Percentiles rank a stretch among this genome's conserved stretches.
These are phyloP conservation scores for Diacarnus erythraeanus DNA, from an alignment of 37 sponge, comb jelly and placozoan species.

Conservation along the genomic window DNA sequence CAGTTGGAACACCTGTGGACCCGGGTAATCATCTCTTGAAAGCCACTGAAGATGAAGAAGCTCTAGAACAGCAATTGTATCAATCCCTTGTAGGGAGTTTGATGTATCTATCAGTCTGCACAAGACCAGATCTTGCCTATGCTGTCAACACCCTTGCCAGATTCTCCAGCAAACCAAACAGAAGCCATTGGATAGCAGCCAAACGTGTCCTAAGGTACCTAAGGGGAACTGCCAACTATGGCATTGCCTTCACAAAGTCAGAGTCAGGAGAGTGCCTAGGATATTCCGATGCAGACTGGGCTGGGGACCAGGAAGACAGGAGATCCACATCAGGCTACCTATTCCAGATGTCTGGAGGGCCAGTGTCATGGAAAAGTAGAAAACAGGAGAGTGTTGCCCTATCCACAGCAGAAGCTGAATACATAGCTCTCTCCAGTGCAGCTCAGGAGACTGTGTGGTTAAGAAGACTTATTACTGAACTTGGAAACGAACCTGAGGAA, in stretches of 20 bases:
- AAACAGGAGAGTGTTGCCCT: too few species aligned
- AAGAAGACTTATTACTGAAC: too few species aligned
- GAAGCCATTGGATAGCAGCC: conserved; percentile 23
- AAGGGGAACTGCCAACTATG: conserved; percentile 29
- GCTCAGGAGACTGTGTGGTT: too few species aligned
- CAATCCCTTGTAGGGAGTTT: conserved; percentile 37
- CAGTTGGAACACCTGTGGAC: conserved; percentile 29
- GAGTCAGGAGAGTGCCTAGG: not conserved
- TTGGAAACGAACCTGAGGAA: too few species aligned
- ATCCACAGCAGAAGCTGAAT: too few species aligned
- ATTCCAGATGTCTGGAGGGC: not conserved
- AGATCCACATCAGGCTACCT: conserved; percentile 42
- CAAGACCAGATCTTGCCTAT: conserved; percentile 46
- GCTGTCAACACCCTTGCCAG: too few species aligned
- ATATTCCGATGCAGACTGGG: conserved; percentile 48
- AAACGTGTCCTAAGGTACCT: conserved; percentile 45
- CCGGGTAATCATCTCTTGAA: conserved; percentile 17
- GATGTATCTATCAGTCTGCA: conserved; percentile 32
- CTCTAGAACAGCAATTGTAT: conserved; percentile 10
- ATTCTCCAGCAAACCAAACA: conserved; percentile 25
- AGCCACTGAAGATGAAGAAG: conserved; percentile 14
- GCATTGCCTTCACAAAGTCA: conserved; percentile 5
- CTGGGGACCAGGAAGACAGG: conserved; percentile 38
- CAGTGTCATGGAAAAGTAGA: too few species aligned
- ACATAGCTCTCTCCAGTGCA: too few species aligned